Base-by-base conservation (phyloP, 37 sponge, comb jelly and placozoan genomes). In the Hexactinellida sp. region DNA sequence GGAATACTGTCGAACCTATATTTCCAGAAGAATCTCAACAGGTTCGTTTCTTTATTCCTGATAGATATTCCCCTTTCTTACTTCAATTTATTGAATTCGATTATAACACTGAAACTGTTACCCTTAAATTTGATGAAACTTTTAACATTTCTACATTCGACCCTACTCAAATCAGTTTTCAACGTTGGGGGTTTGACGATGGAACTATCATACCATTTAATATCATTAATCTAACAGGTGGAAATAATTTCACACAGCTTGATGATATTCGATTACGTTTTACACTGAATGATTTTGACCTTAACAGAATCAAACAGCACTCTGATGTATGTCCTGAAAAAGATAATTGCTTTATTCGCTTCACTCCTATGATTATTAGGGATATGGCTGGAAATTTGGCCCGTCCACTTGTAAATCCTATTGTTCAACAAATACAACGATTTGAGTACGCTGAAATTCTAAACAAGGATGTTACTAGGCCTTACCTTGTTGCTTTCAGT, bases 301-400 rank as follows among this genome's bases (percentile, higher is more conserved):
- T 95, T 54, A 95, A 95, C 41, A 37, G 51, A 23, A 92, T 95
- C 82, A 95, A 95, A 63, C 89, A 92, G 41, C 54, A 76, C 23
- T 55, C 87, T 37, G 84, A 83, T 28, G 82, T 37, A n/a, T 63
- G 76, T 63, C 76, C 76, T 32, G 30, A 10, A 21, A 3, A 3
- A 3, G 13, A 3, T 10, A 3, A 23, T n/a, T 95, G 96, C 37
- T 91, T 89, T 41, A 85, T 95, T 16, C 87, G 94, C 34, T 92
- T 91, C 52, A 92, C 91, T 1, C 35, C 39, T 19, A 13, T 37
- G 23, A 47, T 92, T 24, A 52, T 95, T 0, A 55, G 76, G 52
- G 96, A 95, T 84, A 95, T 95, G 96, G 92, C 96, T 9, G 86
- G 88, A 23, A 95, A 95, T 38, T 41, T 38, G 28, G 88, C 86